Evolutionary conservation across 2,113 vertebrate genomes (phyloP).

Genomic region (Heliornis fulica): DNA sequence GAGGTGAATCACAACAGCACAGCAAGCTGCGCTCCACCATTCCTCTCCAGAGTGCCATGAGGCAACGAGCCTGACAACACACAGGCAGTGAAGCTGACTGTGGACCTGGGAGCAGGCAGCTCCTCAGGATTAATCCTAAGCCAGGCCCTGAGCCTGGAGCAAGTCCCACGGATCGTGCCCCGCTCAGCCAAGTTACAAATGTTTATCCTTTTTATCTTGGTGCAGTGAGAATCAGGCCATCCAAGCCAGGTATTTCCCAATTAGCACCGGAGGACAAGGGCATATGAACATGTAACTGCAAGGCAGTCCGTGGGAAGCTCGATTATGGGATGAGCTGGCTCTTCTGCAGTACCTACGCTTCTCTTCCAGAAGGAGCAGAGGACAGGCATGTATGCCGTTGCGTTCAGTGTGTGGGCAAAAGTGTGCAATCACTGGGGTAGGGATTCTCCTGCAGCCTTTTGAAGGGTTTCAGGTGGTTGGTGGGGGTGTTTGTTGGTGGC

Average conservation of each 20-base stretch:
- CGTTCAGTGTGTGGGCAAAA: not conserved
- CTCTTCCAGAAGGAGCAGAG: not conserved
- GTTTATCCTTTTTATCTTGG: not conserved
- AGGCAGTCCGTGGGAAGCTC: not conserved
- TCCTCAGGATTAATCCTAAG: not conserved
- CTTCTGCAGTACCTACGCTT: not conserved
- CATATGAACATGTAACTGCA: not conserved
- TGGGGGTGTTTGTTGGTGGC: not conserved
- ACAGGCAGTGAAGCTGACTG: not conserved
- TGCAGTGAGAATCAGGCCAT: fast-evolving
- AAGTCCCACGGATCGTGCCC: not conserved
- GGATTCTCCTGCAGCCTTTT: not conserved
- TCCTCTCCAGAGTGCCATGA: not conserved
- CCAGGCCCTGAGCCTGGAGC: not conserved
- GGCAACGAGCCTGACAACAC: not conserved
- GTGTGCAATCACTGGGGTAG: not conserved
- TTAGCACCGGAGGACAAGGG: not conserved
- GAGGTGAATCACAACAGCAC: not conserved
- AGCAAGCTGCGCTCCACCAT: not conserved
- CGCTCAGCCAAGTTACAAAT: not conserved
- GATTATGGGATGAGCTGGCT: not conserved
- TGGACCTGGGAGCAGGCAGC: not conserved
- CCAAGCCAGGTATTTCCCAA: not conserved
- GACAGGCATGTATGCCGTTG: not conserved
- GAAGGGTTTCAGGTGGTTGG: not conserved